Evolutionary conservation across 2,113 vertebrate species (phyloP).

Genomic region (Accipiter cooperii): DNA sequence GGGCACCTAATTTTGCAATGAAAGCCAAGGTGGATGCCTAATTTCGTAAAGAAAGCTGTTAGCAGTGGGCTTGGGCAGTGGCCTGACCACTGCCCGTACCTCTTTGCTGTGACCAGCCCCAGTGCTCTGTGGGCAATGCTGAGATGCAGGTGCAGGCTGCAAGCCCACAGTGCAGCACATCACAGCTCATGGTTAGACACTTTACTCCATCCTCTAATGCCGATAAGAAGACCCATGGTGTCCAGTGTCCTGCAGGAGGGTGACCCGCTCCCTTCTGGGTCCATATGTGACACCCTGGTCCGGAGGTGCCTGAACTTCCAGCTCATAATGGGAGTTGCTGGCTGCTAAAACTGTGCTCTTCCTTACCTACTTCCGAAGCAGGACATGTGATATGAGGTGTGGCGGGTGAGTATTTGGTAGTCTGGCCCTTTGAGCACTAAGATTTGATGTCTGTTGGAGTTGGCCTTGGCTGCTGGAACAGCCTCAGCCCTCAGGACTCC

Average conservation of each 20-base stretch:
- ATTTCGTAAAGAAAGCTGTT: accelerated
- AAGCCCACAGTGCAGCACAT: accelerated
- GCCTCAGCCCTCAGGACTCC: background rate
- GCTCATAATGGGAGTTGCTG: background rate
- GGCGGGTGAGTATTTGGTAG: background rate
- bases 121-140: accelerated
- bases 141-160: background rate
- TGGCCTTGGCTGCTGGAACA: background rate
- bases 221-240: background rate
- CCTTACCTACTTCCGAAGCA: background rate
- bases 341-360: background rate
- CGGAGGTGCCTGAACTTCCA: background rate
- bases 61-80: background rate
- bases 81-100: background rate
- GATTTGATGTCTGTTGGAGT: background rate
- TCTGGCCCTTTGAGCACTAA: background rate
- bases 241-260: background rate
- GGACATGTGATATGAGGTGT: background rate
- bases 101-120: accelerated
- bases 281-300: background rate
- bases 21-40: background rate
- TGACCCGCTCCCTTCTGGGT: background rate
- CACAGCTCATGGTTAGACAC: background rate
- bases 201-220: background rate
- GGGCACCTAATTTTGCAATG: background rate